Conservation (phyloP, 2,888 invertebrate species). For the Eupithecia abbreviata region DNA sequence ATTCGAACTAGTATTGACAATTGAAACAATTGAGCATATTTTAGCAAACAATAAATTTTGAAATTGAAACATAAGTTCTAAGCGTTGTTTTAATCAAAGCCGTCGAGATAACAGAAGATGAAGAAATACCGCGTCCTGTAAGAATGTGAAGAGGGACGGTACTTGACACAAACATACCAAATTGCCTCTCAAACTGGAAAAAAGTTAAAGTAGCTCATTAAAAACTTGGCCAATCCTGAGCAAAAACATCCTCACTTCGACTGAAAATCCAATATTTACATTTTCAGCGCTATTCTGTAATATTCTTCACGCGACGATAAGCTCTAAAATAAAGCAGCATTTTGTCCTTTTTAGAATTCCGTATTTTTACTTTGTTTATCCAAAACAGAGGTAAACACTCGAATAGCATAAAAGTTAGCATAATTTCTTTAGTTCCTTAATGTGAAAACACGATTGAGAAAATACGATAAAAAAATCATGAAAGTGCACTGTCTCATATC, state of each 20-base stretch:
- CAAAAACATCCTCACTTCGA: conserved; percentile 26
- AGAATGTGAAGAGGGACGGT: neutral
- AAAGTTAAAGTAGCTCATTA: conserved; percentile 30
- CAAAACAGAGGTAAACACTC: too few species aligned
- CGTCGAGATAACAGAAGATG: neutral
- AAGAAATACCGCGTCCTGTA: neutral
- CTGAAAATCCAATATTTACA: conserved; percentile 19
- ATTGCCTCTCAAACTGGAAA: conserved; percentile 32
- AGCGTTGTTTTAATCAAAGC: neutral
- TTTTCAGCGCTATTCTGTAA: neutral
- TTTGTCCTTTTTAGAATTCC: neutral
- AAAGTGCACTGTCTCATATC: too few species aligned
- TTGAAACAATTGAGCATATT: too few species aligned
- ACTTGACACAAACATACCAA: conserved; percentile 6
- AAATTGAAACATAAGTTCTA: neutral
- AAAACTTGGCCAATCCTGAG: conserved; percentile 27
- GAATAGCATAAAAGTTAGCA: too few species aligned
- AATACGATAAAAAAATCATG: too few species aligned
- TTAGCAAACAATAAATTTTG: neutral
- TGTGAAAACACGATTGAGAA: too few species aligned
- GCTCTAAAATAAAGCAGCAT: neutral
- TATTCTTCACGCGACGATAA: neutral
- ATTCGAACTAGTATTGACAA: neutral
- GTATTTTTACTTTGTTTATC: neutral
- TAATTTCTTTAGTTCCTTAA: too few species aligned